Evolutionary conservation across 2,888 invertebrate species (phyloP).

Genomic region (Megamerina dolium): DNA sequence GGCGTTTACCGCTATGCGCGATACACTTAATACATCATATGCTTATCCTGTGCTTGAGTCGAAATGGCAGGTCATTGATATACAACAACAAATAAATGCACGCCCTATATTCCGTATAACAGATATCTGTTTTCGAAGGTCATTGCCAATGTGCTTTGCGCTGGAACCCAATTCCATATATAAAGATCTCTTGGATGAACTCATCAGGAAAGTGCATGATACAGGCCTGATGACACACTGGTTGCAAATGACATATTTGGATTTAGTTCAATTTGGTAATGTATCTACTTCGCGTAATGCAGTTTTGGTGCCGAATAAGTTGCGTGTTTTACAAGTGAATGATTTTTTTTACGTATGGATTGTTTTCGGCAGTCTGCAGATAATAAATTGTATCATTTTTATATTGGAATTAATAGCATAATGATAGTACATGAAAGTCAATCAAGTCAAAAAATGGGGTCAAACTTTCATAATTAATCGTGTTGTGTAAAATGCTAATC

Average conservation of each 20-base stretch:
- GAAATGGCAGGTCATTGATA: constrained; percentile 10
- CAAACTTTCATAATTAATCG: too few relatives aligned
- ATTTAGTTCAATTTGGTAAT: constrained; percentile 8
- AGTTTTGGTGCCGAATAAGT: neutral
- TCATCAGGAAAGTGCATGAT: constrained; percentile 8
- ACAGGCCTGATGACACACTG: constrained; percentile 12
- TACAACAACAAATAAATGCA: constrained; percentile 4
- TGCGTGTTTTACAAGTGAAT: neutral
- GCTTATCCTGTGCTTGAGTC: constrained; percentile 5
- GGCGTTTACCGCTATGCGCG: neutral
- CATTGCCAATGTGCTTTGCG: neutral
- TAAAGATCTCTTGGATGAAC: constrained; percentile 7
- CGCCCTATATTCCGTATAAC: constrained; percentile 11
- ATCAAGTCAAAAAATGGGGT: too few relatives aligned
- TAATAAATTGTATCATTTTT: neutral
- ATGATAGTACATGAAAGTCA: neutral
- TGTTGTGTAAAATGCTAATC: too few relatives aligned
- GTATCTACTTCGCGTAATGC: neutral
- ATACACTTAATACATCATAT: constrained; percentile 12
- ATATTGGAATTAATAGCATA: neutral
- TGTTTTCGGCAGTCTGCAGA: neutral
- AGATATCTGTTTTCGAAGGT: constrained; percentile 3
- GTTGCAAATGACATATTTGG: constrained; percentile 5
- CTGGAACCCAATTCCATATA: constrained; percentile 10
- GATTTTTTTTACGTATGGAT: constrained; percentile 7